Evolutionary conservation across 1,140 invertebrate genomes (phyloP).

Genomic region (Vollenhovia emeryi): DNA sequence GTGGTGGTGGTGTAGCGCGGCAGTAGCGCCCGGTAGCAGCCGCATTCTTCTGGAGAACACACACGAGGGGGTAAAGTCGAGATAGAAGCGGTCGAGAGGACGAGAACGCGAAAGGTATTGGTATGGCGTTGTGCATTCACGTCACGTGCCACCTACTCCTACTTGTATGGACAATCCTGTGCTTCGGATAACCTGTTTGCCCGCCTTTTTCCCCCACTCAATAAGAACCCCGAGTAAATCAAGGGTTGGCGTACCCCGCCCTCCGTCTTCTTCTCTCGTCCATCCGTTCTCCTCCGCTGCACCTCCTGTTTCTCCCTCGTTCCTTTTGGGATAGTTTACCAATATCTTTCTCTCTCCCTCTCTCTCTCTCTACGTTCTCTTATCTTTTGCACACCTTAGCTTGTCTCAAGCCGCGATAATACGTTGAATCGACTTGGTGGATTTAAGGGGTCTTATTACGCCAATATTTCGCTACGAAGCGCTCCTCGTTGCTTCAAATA

Average conservation of each 20-base stretch:
- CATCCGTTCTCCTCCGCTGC: neutral
- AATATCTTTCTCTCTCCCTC: neutral
- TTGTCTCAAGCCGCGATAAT: conserved; percentile 1
- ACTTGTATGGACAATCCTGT: conserved; percentile 67
- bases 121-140: conserved; percentile 68
- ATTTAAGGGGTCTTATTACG: neutral
- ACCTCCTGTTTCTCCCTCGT: neutral
- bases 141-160: conserved; percentile 73
- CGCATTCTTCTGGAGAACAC: conserved; percentile 54
- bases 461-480: conserved; percentile 16
- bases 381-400: neutral
- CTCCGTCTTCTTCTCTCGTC: neutral
- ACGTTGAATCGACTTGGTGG: conserved; percentile 34
- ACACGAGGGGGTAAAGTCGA: conserved; percentile 11
- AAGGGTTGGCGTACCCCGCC: conserved; percentile 63
- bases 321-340: conserved; percentile 38
- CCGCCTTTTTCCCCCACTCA: conserved; percentile 53
- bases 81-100: conserved; percentile 42
- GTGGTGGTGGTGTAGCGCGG: neutral
- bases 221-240: conserved; percentile 74
- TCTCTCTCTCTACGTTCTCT: neutral
- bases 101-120: conserved; percentile 28
- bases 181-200: conserved; percentile 70
- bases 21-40: neutral
- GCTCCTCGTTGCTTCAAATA: neutral